These are phyloP conservation scores for Batillaria attramentaria DNA, from an alignment of 1,140 invertebrate genomes.

Conservation along the genomic window DNA sequence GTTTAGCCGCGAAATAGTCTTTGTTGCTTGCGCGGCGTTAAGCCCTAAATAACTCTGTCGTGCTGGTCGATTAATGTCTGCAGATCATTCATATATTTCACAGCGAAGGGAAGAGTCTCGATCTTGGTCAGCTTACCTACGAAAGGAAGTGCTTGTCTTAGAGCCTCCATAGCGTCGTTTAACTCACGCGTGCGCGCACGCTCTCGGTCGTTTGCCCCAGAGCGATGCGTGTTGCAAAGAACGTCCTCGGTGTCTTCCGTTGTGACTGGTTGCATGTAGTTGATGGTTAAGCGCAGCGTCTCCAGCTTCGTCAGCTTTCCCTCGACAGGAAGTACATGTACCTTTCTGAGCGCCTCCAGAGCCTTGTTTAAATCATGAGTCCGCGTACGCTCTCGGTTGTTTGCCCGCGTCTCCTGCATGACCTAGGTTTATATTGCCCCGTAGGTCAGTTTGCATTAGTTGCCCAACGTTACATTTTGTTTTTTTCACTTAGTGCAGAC, in stretches of 20 bases:
- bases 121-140: slow-evolving; percentile 95
- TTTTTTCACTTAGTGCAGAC: too few species aligned
- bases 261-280: too few species aligned
- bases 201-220: slow-evolving; percentile 96
- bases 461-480: too few species aligned
- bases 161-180: slow-evolving; percentile 91
- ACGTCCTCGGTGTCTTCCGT: too few species aligned
- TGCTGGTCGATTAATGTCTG: too few species aligned
- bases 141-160: slow-evolving; percentile 77
- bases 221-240: slow-evolving; percentile 84
- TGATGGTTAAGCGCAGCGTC: slow-evolving; percentile 94
- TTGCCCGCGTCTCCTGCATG: too few species aligned
- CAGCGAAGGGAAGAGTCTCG: slow-evolving; percentile 94
- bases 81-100: slow-evolving; percentile 96
- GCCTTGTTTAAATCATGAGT: not conserved
- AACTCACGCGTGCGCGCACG: slow-evolving; percentile 96
- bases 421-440: too few species aligned
- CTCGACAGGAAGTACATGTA: slow-evolving; percentile 56
- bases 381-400: not conserved
- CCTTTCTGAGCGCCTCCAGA: slow-evolving; percentile 53
- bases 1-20: too few species aligned
- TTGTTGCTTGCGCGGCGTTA: too few species aligned
- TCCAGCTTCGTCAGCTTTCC: slow-evolving; percentile 97
- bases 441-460: too few species aligned
- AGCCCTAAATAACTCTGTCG: too few species aligned